These are phyloP conservation scores for Nineta flava DNA, from an alignment of 2,888 invertebrate species.

Conservation along the genomic window DNA sequence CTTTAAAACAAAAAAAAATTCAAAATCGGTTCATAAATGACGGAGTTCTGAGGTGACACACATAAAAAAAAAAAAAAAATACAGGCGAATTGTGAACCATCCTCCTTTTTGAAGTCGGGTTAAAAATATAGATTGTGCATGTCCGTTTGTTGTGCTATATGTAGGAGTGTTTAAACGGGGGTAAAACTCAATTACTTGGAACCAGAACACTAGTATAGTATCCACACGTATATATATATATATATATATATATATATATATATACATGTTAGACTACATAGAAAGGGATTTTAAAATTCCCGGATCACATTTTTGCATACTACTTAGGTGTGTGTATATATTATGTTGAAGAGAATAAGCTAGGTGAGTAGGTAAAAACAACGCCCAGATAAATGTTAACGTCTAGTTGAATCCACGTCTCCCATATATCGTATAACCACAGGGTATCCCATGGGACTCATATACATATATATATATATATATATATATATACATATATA, in stretches of 20 bases:
- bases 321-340: background rate
- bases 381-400: slow-evolving; percentile 6
- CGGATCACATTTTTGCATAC: background rate
- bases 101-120: no score
- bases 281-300: background rate
- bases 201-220: background rate
- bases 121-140: no score
- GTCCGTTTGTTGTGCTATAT: background rate
- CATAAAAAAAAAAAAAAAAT: no score
- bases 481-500: background rate
- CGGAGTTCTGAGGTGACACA: no score
- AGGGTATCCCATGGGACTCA: background rate
- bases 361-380: background rate
- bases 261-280: background rate
- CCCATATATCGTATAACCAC: slow-evolving; percentile 1
- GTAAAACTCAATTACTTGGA: background rate
- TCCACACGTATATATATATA: background rate
- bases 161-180: background rate
- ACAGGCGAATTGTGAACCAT: no score
- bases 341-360: background rate
- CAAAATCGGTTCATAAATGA: no score
- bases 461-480: background rate
- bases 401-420: slow-evolving; percentile 1
- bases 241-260: background rate
- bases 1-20: no score